A percentile compares a stretch with the other conserved stretches of the same genome.
Conservation (phyloP, 2,888 invertebrate genomes). For the Heliothis peltigera region DNA sequence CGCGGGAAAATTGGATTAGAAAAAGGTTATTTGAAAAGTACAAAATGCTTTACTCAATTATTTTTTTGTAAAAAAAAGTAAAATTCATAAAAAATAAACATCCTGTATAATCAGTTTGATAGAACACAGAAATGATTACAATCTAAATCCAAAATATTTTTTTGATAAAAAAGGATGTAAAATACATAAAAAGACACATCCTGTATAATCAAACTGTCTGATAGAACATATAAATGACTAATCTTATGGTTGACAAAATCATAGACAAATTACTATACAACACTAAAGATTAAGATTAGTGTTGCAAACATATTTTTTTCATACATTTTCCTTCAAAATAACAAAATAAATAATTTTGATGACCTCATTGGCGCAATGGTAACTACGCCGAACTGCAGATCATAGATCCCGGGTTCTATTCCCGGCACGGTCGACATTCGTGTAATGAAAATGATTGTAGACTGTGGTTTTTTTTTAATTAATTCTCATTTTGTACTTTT, state of each 20-base stretch:
- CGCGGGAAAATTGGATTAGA: neutral
- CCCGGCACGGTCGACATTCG: no score
- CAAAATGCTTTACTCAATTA: conserved; percentile 9
- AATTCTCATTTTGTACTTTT: conserved; percentile 33
- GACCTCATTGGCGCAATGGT: no score
- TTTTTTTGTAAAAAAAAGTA: no score
- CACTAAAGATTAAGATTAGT: no score
- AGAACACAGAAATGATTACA: no score
- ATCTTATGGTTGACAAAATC: neutral
- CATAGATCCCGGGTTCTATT: no score
- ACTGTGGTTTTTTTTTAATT: no score
- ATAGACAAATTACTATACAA: neutral
- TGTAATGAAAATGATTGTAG: no score
- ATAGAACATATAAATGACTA: neutral
- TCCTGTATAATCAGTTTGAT: neutral
- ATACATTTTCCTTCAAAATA: conserved; percentile 6
- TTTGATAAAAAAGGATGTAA: no score
- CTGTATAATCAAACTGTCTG: neutral
- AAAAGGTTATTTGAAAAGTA: conserved; percentile 19
- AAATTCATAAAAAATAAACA: neutral
- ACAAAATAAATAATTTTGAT: neutral
- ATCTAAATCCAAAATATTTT: no score
- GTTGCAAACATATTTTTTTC: neutral
- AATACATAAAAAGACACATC: neutral
- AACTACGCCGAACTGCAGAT: no score